Evolutionary conservation across 2,888 invertebrate species (phyloP), one percentile per base, ranked within the genome.

Genomic region (Ptychoptera contaminata): DNA sequence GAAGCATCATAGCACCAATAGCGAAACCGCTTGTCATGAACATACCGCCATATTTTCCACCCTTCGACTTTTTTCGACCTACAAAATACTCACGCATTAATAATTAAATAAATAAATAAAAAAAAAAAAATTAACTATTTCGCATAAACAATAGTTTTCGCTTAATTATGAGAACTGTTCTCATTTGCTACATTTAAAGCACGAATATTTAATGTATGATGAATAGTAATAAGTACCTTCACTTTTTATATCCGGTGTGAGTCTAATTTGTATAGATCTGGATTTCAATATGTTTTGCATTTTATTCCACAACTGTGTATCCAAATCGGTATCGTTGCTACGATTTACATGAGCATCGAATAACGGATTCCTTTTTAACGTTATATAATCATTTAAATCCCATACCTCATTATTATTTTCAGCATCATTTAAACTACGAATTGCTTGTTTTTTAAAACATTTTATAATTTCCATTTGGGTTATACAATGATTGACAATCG

Each of bases 21-120:
- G 74, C 77, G 49, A 76, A 60, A 48, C 73, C 75, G 46, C 71
- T 74, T 65, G 76, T 68, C 64, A 77, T 65, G 56, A 76, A 58
- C 59, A 72, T 69, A 36, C 67, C 68, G 45, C 70, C 67, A 53
- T 65, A 59, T 54, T 63, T 54, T 57, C 62, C 58, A 49, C 54
- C 50, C 54, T 59, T 58, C 56, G 68, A 62, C 61, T 72, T 73
- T 58, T 68, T 72, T 50, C 76, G 69, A 52, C 71, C 74, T 73
- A 60, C 51, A 55, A 31, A 41, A 23, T 5, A 23, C 23, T 3
- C 23, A 23, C 23, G 23, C 23, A 23, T 5, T 23, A 7, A 23
- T 23, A 23, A 23, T 5, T 23, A 3, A 23, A 5, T 23, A 5
- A 5, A 5, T 23, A 5, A 5, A 5, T 23, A 5, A 7, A n/a